Evolutionary conservation across 1,140 invertebrate genomes (phyloP), one percentile per base, ranked within the genome.

Genomic region (Anastrepha obliqua): DNA sequence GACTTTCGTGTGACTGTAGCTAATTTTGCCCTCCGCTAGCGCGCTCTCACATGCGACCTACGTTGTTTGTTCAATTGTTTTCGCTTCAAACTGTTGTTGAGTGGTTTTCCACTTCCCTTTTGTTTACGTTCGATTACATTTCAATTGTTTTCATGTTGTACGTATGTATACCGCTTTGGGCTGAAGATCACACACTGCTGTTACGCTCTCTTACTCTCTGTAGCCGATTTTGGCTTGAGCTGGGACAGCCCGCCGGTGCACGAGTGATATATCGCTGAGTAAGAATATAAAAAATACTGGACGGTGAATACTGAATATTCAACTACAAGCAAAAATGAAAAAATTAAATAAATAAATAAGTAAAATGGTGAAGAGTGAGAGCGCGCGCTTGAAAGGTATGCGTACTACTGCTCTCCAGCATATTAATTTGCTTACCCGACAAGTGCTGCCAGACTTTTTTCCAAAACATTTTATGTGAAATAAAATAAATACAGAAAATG

Each of bases 11-110:
- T 62, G 15, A 59, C 62, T 65, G 29, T 7, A 13, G 29, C 42
- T 62, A 44, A 47, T 60, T 42, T 86, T 86, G 58, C 17, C 62
- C 39, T 42, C 29, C 1, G 29, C 29, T 29, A 15, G 13, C 60
- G n/a, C n/a, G 11, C 74, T 29, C 74, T 78, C 47, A 9, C n/a
- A 55, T 9, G n/a, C 3, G 17, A 20, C 70, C 6, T 55, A 81
- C 55, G 39, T 85, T 74, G n/a, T n/a, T 39, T 78, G n/a, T 70
- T 70, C 42, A 39, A 20, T 81, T 20, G 74, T 20, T 51, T 81
- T 81, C 51, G n/a, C 13, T 55, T 55, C n/a, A 42, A 51, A 20
- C 74, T 47, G 47, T 47, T n/a, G 74, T 44, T 47, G 39, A 67
- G 64, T 67, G n/a, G 3, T 47, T 47, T 74, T 44, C 29, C 5